phyloP scores from a whole-genome alignment of 2,797 vertebrate genomes.

The Morelia viridis region DNA sequence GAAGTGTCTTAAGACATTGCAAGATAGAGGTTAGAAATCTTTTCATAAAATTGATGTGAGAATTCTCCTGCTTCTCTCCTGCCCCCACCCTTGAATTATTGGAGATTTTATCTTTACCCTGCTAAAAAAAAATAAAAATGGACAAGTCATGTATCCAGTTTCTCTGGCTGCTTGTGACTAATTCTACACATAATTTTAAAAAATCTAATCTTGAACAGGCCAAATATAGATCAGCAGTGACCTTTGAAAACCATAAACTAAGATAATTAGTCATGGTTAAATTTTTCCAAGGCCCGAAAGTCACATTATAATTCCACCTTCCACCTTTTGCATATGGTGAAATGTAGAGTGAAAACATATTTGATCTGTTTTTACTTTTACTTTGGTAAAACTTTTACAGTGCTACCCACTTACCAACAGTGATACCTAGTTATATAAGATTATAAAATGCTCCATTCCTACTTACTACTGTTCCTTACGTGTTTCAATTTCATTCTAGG shows the following conservation, averaged over 20 bases:
- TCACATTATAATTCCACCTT: conserved; percentile 55
- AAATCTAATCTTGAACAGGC: not conserved
- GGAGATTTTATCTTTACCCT: not conserved
- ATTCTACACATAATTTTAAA: not conserved
- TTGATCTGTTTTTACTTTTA: conserved; percentile 64
- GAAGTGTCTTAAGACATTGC: not conserved
- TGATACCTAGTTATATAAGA: conserved; percentile 60
- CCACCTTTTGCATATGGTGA: conserved; percentile 61
- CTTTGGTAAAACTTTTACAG: conserved; percentile 62
- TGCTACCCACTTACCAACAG: conserved; percentile 54
- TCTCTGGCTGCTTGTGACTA: not conserved
- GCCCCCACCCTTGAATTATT: not conserved
- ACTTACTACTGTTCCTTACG: conserved; percentile 3
- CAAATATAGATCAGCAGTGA: conserved; percentile 27
- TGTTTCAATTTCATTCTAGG: not conserved
- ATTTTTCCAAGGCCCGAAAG: conserved; percentile 57
- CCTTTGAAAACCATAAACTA: conserved; percentile 61
- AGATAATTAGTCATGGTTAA: conserved; percentile 64
- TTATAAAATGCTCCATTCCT: conserved; percentile 51
- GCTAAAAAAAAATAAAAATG: not conserved
- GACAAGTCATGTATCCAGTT: not conserved
- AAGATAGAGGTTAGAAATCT: not conserved
- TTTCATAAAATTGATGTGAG: not conserved
- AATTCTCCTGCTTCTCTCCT: not conserved
- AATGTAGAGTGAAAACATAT: conserved; percentile 66